Base-by-base conservation (phyloP, 2,113 vertebrate species). In the Maylandia zebra region DNA sequence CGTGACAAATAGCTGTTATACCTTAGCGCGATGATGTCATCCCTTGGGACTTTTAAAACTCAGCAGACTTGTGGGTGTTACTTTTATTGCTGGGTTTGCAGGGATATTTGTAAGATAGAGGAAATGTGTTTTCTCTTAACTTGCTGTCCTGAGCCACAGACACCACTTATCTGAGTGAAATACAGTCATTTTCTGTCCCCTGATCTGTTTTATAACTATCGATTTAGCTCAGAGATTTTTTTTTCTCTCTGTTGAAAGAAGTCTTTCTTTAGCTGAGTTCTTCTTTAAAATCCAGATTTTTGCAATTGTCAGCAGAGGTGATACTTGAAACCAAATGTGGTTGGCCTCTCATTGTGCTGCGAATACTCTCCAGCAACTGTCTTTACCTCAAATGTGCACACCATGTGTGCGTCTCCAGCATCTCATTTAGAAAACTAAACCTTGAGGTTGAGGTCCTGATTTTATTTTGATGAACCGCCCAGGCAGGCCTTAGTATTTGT, bases 391-490 rank as follows among this genome's bases (percentile, higher is more conserved):
- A 94, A 95, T 93, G 87, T 96, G 95, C 32, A 3, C 82, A 8
- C 94, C 95, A 95, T 95, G 90, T 91, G 89, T 95, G 94, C 91
- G 86, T 88, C 86, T 13, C 57, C 84, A 80, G 38, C 22, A 55
- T 91, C 91, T 86, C 38, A 88, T 92, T 90, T 55, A 87, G 83
- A 52, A 90, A 91, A 91, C 91, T 71, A 83, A 92, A 92, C 88
- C 87, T 93, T 81, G 83, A 88, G 83, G 90, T 90, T 88, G 86
- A 86, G 80, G 90, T 90, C 55, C 90, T 96, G 92, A 94, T 96
- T 95, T 94, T 66, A 89, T 94, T 95, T 94, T 91, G 93, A 95
- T 95, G 88, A 91, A 86, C 88, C 88, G 91, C 87, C 56, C 88
- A 43, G 86, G 61, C 30, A 22, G 81, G 81, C 84, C 52, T n/a